phyloP scores from a whole-genome alignment of 1,140 invertebrate genomes.

The Drosophila ambigua region DNA sequence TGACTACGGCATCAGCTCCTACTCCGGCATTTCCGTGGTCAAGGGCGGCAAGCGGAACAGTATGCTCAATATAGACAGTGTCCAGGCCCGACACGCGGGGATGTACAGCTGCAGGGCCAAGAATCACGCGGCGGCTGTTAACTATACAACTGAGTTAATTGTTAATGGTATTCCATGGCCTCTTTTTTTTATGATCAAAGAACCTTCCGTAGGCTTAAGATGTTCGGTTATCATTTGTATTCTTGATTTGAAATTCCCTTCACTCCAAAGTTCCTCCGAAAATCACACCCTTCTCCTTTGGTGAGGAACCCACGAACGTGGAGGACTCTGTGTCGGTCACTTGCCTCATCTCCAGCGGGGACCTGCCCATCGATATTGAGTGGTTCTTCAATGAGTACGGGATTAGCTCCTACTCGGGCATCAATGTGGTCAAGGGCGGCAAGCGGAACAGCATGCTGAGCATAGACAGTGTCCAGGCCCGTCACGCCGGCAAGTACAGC shows the following conservation, averaged over 20 bases:
- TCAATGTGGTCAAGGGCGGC: slow-evolving; percentile 90
- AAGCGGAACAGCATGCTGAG: slow-evolving; percentile 91
- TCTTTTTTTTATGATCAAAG: no score
- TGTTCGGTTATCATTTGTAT: slow-evolving; percentile 3
- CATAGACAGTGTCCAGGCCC: slow-evolving; percentile 90
- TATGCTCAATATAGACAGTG: slow-evolving; percentile 89
- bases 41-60: slow-evolving; percentile 86
- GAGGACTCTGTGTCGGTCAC: slow-evolving; percentile 90
- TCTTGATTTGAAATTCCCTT: slow-evolving; percentile 15
- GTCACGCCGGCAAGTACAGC: slow-evolving; percentile 92
- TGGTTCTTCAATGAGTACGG: slow-evolving; percentile 91
- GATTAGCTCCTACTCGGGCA: slow-evolving; percentile 87
- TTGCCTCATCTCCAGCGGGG: slow-evolving; percentile 91
- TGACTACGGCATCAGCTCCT: slow-evolving; percentile 84
- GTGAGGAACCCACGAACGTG: slow-evolving; percentile 91
- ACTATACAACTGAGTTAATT: slow-evolving; percentile 87
- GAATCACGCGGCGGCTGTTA: slow-evolving; percentile 90
- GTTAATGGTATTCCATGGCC: slow-evolving; percentile 88
- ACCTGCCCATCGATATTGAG: slow-evolving; percentile 89
- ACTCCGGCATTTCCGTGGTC: slow-evolving; percentile 84
- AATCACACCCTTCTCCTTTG: slow-evolving; percentile 91
- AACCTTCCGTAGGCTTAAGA: slow-evolving; percentile 1
- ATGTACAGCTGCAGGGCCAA: slow-evolving; percentile 89
- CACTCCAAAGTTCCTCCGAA: slow-evolving; percentile 87
- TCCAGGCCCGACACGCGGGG: slow-evolving; percentile 88